A percentile compares a stretch with the other conserved stretches of the same genome.
Evolutionary conservation across 2,113 vertebrate genomes (phyloP).

Genomic region (Brachypodius melanocephalos): DNA sequence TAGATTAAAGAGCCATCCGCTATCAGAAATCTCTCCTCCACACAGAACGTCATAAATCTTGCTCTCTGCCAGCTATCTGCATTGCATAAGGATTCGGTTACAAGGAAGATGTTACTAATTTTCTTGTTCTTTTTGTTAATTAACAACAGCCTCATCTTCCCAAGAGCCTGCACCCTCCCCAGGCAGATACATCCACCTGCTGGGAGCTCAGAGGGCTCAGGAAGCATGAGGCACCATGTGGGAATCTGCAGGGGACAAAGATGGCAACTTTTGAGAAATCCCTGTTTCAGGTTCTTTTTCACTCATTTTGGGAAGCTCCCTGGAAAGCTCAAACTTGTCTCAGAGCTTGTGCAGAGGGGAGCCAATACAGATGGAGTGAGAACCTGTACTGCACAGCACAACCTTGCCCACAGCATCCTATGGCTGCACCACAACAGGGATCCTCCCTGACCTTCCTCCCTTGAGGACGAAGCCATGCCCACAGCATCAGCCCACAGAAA

Average conservation of each 20-base stretch:
- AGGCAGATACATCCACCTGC: neutral
- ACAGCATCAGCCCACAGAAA: neutral
- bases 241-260: neutral
- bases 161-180: accelerated
- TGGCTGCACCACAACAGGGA: accelerated
- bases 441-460: neutral
- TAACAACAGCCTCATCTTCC: neutral
- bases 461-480: accelerated
- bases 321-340: neutral
- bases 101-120: neutral
- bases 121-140: constrained; percentile 33
- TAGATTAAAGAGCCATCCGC: constrained; percentile 24
- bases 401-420: neutral
- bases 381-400: neutral
- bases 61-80: neutral
- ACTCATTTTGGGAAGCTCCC: neutral
- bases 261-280: neutral
- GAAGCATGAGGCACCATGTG: neutral
- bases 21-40: constrained; percentile 57
- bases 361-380: neutral
- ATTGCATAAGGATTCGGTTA: neutral
- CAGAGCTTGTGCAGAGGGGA: neutral
- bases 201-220: neutral
- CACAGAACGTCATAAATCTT: constrained; percentile 23
- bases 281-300: neutral